Conservation (phyloP, 2,888 invertebrate species). For the Agrypnus murinus region DNA sequence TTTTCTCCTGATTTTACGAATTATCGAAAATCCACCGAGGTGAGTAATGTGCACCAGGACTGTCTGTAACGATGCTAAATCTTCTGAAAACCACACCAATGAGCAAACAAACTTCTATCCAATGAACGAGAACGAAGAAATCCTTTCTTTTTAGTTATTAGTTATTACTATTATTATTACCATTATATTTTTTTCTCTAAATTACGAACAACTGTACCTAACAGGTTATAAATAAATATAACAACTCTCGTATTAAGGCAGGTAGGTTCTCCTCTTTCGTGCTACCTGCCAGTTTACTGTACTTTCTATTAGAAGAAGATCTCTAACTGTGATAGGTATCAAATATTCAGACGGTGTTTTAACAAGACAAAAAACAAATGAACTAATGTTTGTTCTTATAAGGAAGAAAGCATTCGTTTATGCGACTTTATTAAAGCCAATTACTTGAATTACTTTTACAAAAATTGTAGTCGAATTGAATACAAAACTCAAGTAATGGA, state of each 20-base stretch:
- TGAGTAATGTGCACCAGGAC: conserved; percentile 18
- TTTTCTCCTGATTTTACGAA: conserved; percentile 6
- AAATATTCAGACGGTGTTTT: background rate
- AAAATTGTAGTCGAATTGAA: too few species aligned
- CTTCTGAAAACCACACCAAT: conserved; percentile 12
- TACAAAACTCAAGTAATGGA: too few species aligned
- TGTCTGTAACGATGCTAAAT: conserved; percentile 16
- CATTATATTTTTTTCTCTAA: too few species aligned
- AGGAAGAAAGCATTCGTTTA: too few species aligned
- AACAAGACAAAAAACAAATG: background rate
- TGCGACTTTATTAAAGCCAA: too few species aligned
- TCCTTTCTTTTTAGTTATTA: background rate
- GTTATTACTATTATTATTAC: conserved; percentile 10
- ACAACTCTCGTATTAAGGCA: background rate
- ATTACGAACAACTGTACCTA: conserved; percentile 20
- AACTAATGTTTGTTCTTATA: background rate
- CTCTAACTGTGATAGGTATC: background rate
- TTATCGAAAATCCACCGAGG: conserved; percentile 11
- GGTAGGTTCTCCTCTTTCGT: background rate
- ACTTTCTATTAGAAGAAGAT: background rate
- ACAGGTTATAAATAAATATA: conserved; percentile 14
- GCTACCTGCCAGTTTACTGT: conserved; percentile 1
- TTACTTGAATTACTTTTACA: too few species aligned
- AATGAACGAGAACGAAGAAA: background rate
- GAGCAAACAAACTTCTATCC: background rate